A percentile compares a stretch with the other conserved stretches of the same genome.
Conservation (phyloP, 1,140 invertebrate species). For the Doryteuthis pealeii region DNA sequence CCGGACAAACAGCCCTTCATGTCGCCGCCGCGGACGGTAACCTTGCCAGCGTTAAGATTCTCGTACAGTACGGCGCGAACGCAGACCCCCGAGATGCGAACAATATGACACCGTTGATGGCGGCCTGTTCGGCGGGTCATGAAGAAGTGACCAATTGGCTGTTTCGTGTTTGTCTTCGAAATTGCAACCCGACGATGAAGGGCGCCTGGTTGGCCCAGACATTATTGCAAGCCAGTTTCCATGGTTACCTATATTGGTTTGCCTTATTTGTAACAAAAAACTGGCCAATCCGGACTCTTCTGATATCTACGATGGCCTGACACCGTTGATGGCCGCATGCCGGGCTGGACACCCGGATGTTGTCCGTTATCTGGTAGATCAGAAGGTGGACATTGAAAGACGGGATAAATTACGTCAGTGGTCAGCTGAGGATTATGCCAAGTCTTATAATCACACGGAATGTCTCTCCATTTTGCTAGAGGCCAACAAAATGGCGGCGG, state of each 20-base stretch:
- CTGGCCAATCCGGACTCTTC: not conserved
- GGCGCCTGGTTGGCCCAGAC: not conserved
- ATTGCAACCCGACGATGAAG: not conserved
- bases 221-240: not conserved
- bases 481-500: not conserved
- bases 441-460: conserved; percentile 1
- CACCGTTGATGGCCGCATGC: conserved; percentile 10
- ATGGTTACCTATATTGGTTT: not conserved
- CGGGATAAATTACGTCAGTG: conserved; percentile 13
- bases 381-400: not conserved
- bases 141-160: not conserved
- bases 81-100: not conserved
- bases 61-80: conserved; percentile 9
- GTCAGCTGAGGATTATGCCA: conserved; percentile 7
- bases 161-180: not conserved
- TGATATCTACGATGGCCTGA: conserved; percentile 11
- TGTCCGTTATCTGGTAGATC: not conserved
- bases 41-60: conserved; percentile 2
- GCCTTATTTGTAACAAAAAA: not conserved
- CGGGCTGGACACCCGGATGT: not conserved
- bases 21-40: conserved; percentile 10
- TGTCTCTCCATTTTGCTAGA: not conserved
- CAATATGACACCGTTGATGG: not conserved
- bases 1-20: conserved; percentile 11
- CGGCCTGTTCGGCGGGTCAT: not conserved